phyloP scores from a whole-genome alignment of 1,140 invertebrate species.

The Penaeus vannamei region DNA sequence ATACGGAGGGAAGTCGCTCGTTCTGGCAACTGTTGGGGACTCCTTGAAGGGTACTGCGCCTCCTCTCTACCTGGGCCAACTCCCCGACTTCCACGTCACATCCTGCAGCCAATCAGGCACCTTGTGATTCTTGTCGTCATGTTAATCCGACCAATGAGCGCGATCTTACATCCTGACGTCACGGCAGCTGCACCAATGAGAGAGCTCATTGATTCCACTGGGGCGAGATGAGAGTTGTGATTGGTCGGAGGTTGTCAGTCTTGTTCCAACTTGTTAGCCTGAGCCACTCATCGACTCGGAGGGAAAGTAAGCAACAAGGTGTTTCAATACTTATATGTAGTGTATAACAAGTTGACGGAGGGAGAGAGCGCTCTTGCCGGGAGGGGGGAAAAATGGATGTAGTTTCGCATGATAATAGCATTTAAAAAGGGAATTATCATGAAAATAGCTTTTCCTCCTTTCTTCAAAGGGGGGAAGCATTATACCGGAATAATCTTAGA shows the following conservation, averaged over 20 bases:
- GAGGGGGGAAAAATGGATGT: conserved; percentile 44
- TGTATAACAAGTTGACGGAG: conserved; percentile 42
- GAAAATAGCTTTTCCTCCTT: conserved; percentile 37
- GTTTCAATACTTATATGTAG: conserved; percentile 36
- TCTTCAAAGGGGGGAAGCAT: conserved; percentile 39
- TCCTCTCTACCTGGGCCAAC: conserved; percentile 18
- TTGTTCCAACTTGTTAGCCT: conserved; percentile 7
- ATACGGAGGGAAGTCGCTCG: background rate
- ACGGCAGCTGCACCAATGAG: conserved; percentile 49
- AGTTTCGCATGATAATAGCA: conserved; percentile 43
- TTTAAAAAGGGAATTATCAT: conserved; percentile 55
- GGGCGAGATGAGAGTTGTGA: conserved; percentile 18
- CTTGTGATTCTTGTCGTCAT: conserved; percentile 45
- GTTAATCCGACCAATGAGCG: conserved; percentile 56
- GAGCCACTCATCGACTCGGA: conserved; percentile 8
- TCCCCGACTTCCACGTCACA: conserved; percentile 36
- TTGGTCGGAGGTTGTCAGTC: conserved; percentile 43
- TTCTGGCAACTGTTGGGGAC: conserved; percentile 8
- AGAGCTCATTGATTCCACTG: conserved; percentile 44
- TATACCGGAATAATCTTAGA: background rate
- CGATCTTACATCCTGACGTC: conserved; percentile 43
- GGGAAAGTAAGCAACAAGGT: conserved; percentile 44
- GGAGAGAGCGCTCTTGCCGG: background rate
- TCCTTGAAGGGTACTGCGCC: conserved; percentile 22
- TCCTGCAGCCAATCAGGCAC: conserved; percentile 43